Evolutionary conservation across 1,140 invertebrate genomes (phyloP).

Genomic region (Acromyrmex heyeri): DNA sequence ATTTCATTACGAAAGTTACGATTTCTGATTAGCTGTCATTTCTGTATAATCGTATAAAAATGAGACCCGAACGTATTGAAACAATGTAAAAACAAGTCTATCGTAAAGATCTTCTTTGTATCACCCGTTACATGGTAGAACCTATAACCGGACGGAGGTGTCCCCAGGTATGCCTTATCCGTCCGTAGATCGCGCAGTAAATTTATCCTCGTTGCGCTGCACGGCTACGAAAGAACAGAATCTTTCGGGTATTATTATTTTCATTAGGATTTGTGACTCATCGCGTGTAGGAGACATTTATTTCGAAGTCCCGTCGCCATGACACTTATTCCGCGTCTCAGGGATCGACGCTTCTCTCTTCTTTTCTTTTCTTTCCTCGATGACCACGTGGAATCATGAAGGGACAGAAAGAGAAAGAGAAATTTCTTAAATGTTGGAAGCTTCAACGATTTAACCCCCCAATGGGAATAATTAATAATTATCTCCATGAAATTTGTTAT

Average conservation of each 20-base stretch:
- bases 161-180: constrained; percentile 85
- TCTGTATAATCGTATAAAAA: constrained; percentile 8
- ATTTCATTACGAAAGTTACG: neutral
- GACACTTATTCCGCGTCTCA: constrained; percentile 61
- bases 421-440: constrained; percentile 16
- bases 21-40: constrained; percentile 8
- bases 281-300: constrained; percentile 74
- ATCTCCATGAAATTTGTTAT: constrained; percentile 22
- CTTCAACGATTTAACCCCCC: neutral
- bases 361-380: neutral
- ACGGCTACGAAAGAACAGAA: constrained; percentile 71
- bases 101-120: constrained; percentile 56
- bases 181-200: constrained; percentile 82
- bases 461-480: constrained; percentile 51
- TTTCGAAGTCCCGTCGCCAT: constrained; percentile 54
- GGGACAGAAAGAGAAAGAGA: neutral
- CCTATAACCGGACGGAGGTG: constrained; percentile 82
- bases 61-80: neutral
- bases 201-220: constrained; percentile 81
- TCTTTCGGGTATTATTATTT: constrained; percentile 81
- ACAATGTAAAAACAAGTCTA: constrained; percentile 34
- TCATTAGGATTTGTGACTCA: constrained; percentile 85
- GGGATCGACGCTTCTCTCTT: constrained; percentile 26
- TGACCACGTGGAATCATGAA: neutral
- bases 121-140: constrained; percentile 77